These are phyloP conservation scores for Colletes gigas DNA, from an alignment of 1,140 invertebrate genomes.

Conservation along the genomic window DNA sequence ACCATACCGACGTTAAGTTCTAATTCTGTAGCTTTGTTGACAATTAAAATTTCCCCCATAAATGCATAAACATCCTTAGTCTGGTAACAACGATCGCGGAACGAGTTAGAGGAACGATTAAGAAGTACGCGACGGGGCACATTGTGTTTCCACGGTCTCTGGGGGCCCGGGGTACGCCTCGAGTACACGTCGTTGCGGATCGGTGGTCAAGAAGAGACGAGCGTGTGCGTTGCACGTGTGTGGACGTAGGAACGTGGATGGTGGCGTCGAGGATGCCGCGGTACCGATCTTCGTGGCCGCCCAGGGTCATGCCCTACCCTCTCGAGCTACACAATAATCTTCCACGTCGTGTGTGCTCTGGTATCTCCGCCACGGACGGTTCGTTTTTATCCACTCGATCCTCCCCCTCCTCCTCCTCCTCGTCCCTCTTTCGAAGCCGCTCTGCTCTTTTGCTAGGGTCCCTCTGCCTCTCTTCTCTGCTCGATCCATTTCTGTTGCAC, in stretches of 20 bases:
- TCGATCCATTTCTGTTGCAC: background rate
- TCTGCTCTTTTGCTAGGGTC: conserved; percentile 39
- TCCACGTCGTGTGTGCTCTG: conserved; percentile 70
- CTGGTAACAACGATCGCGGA: conserved; percentile 63
- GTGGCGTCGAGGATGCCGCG: conserved; percentile 49
- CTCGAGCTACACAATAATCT: conserved; percentile 75
- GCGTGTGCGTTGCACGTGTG: conserved; percentile 44
- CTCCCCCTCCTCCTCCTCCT: background rate
- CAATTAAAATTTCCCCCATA: no score
- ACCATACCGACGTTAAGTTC: no score
- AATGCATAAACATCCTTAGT: no score
- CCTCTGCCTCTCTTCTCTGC: conserved; percentile 11
- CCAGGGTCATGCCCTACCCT: conserved; percentile 80
- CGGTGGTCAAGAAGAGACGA: conserved; percentile 4
- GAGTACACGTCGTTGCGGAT: conserved; percentile 20
- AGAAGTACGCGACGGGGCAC: conserved; percentile 78
- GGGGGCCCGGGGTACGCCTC: conserved; percentile 26
- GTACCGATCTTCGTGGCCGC: conserved; percentile 73
- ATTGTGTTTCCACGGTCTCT: conserved; percentile 73
- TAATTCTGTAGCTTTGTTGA: no score
- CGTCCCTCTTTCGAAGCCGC: background rate
- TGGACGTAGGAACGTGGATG: conserved; percentile 33
- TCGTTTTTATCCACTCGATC: conserved; percentile 13
- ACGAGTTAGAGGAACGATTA: conserved; percentile 76
- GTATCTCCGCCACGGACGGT: conserved; percentile 61